Evolutionary conservation across 2,888 invertebrate genomes (phyloP).

Genomic region (Hanleya hanleyi): DNA sequence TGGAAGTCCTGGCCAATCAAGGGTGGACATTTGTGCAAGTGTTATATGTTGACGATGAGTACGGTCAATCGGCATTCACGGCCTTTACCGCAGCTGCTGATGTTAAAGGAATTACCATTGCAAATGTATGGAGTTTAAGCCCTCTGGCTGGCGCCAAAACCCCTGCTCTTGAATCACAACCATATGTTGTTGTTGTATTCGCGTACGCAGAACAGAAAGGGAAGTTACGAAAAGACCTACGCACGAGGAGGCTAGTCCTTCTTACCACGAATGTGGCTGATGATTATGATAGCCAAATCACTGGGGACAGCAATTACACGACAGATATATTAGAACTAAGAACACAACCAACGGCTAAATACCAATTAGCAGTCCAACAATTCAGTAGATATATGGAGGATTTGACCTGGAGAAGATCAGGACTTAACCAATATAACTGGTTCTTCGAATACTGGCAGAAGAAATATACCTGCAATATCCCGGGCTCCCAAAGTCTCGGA

Average conservation of each 20-base stretch:
- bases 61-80: background rate
- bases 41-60: background rate
- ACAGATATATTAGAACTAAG: background rate
- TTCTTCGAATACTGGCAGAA: background rate
- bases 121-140: background rate
- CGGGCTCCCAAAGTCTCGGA: background rate
- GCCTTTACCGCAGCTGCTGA: background rate
- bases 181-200: background rate
- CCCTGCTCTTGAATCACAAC: background rate
- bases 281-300: no score
- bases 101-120: background rate
- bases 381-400: background rate
- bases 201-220: background rate
- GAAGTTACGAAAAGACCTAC: background rate
- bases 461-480: background rate
- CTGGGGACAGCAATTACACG: background rate
- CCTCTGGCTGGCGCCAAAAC: background rate
- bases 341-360: background rate
- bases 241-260: background rate
- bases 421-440: background rate
- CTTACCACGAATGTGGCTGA: background rate
- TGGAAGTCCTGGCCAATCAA: background rate
- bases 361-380: background rate
- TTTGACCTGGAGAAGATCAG: background rate
- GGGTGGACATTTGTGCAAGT: background rate